phyloP scores from a whole-genome alignment of 1,140 invertebrate species.

The Microplitis demolitor region DNA sequence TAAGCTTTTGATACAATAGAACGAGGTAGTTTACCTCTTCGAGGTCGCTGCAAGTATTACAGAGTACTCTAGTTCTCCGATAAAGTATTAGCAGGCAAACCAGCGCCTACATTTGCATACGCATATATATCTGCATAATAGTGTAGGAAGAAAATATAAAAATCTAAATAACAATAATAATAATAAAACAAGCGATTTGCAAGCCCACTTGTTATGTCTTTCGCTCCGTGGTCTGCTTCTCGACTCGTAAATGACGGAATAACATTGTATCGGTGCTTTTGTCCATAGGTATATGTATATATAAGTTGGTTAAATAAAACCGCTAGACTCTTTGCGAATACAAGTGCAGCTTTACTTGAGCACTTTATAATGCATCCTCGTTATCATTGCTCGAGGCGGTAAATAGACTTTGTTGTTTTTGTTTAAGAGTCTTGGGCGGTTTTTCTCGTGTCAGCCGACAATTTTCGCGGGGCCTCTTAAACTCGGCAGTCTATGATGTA shows the following conservation, averaged over 20 bases:
- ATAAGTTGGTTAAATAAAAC: not conserved
- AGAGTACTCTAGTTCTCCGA: no score
- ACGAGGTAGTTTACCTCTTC: no score
- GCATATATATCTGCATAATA: not conserved
- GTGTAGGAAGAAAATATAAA: not conserved
- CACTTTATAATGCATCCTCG: not conserved
- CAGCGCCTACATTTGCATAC: no score
- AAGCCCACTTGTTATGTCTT: not conserved
- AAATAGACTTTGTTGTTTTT: conserved; percentile 9
- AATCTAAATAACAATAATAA: not conserved
- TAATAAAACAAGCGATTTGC: no score
- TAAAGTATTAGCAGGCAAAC: no score
- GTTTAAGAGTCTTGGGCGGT: not conserved
- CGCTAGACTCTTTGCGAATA: not conserved
- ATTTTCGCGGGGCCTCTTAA: conserved; percentile 11
- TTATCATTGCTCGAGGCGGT: conserved; percentile 11
- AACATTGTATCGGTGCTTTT: conserved; percentile 8
- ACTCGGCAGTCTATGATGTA: not conserved
- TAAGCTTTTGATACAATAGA: not conserved
- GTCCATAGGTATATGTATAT: not conserved
- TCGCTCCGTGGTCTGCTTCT: not conserved
- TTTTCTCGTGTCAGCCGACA: not conserved
- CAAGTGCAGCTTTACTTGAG: not conserved
- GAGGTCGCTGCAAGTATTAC: not conserved
- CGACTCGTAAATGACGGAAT: conserved; percentile 1